Percentiles rank a stretch among this genome's conserved stretches.
Conservation (phyloP, 2,888 invertebrate species). For the Dasypolia templi region DNA sequence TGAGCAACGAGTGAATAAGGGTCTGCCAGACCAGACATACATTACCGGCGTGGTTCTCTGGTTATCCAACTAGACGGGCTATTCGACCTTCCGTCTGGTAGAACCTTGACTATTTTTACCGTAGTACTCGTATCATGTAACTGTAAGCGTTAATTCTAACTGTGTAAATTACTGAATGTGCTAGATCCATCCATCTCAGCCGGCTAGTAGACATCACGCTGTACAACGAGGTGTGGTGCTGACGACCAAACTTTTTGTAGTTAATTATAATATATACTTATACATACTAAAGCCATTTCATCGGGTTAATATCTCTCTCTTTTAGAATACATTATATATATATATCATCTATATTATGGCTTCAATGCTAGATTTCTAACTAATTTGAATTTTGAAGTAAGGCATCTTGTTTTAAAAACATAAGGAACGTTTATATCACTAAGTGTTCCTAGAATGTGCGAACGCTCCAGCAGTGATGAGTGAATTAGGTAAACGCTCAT, state of each 20-base stretch:
- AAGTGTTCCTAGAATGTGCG: slow-evolving; percentile 56
- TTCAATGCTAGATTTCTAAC: slow-evolving; percentile 9
- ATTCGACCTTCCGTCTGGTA: slow-evolving; percentile 63
- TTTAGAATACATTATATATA: slow-evolving; percentile 19
- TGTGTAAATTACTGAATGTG: slow-evolving; percentile 85
- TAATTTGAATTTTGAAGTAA: slow-evolving; percentile 22
- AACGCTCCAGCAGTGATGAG: slow-evolving; percentile 44
- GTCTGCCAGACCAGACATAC: slow-evolving; percentile 62
- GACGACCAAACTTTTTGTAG: slow-evolving; percentile 56
- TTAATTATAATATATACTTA: slow-evolving; percentile 44
- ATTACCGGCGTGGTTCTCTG: slow-evolving; percentile 31
- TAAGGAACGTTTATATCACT: slow-evolving; percentile 29
- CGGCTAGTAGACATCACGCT: slow-evolving; percentile 76
- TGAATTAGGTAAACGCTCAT: slow-evolving; percentile 38
- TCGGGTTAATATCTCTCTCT: slow-evolving; percentile 9
- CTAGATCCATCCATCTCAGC: slow-evolving; percentile 85
- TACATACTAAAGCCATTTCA: slow-evolving; percentile 26
- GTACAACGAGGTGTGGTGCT: slow-evolving; percentile 76
- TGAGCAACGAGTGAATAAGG: slow-evolving; percentile 69
- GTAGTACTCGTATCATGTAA: slow-evolving; percentile 79
- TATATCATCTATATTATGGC: slow-evolving; percentile 7
- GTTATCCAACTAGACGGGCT: slow-evolving; percentile 32
- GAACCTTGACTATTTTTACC: slow-evolving; percentile 74
- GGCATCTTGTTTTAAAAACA: slow-evolving; percentile 31
- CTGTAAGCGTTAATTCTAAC: slow-evolving; percentile 82